A percentile compares a stretch with the other conserved stretches of the same genome.
Conservation (phyloP, 23 tunicate species). For the Ascidia mentula region DNA sequence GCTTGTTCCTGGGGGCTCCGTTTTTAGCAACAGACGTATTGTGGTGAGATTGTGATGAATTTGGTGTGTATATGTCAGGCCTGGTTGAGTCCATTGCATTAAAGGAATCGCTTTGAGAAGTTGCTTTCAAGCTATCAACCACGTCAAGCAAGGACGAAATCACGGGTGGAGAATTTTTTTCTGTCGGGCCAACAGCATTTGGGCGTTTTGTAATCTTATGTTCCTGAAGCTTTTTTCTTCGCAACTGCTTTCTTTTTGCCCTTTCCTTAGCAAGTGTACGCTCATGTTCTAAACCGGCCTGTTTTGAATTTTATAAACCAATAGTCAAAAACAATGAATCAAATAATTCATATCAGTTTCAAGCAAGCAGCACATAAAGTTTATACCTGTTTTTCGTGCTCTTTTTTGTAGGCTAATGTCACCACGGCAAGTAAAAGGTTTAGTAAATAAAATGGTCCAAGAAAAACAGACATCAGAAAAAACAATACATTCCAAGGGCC, state of each 20-base stretch:
- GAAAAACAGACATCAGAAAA: slow-evolving; percentile 75
- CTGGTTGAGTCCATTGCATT: background rate
- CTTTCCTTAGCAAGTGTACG: slow-evolving; percentile 66
- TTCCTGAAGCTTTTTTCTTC: slow-evolving; percentile 43
- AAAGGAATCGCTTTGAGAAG: background rate
- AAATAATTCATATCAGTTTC: background rate
- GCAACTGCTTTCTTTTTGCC: slow-evolving; percentile 47
- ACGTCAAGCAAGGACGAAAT: background rate
- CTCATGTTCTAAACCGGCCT: slow-evolving; percentile 40
- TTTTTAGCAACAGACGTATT: background rate
- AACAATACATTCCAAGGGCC: slow-evolving; percentile 88
- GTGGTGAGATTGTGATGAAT: background rate
- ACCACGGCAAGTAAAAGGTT: slow-evolving; percentile 93
- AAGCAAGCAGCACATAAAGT: too few species aligned
- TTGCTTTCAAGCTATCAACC: background rate
- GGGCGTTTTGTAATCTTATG: background rate
- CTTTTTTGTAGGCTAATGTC: slow-evolving; percentile 83
- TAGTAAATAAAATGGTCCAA: slow-evolving; percentile 89
- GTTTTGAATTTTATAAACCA: background rate
- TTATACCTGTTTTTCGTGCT: slow-evolving; percentile 83
- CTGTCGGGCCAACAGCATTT: background rate
- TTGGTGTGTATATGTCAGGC: background rate
- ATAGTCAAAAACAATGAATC: background rate
- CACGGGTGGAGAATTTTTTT: background rate
- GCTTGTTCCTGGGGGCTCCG: slow-evolving; percentile 20